Base-by-base conservation (phyloP, 2,113 vertebrate genomes). In the Heterotilapia buettikoferi region DNA sequence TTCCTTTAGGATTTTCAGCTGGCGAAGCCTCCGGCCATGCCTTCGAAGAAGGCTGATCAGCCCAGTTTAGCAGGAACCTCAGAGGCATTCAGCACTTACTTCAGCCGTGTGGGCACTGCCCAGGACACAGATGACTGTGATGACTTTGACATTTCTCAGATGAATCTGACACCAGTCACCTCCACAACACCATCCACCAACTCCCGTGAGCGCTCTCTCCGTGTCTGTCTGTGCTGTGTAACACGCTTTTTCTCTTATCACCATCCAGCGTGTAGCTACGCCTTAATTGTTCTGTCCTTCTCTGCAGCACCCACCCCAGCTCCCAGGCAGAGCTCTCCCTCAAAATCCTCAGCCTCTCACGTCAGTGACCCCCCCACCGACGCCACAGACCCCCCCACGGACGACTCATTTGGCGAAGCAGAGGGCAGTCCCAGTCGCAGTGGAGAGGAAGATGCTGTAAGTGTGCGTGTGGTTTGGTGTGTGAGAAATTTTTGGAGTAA, bases 161-260 rank as follows among this genome's bases (percentile, higher is more conserved):
- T 99, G 97, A 99, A 99, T 95, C 97, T 99, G 96, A 99, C 98
- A 53, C 98, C 98, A 43, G 97, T 99, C 97, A 99, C 98, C 92
- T 99, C 98, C 91, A 99, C 98, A 3, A 99, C 98, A 10, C 98
- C 98, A 26, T 99, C 98, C 78, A 99, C 98, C 91, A 99, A 99
- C 95, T 99, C 98, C 94, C 98, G 98, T 99, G 94, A 98, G 98
- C 19, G 1, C 80, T 12, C 47, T 5, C 1, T 36, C 73, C 14
- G 2, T 9, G 24, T 5, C 29, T 14, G n/a, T 16, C 33, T 45
- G 9, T 11, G 3, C 24, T 40, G n/a, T 11, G 50, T 9, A 5
- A n/a, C 33, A 52, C 7, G 45, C 73, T 56, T 26, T 50, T 14
- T 50, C 12, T 52, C 80, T 11, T 5, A 63, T 43, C 82, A 1